phyloP scores from a whole-genome alignment of 2,888 invertebrate species.

The Caenorhabditis sp. region DNA sequence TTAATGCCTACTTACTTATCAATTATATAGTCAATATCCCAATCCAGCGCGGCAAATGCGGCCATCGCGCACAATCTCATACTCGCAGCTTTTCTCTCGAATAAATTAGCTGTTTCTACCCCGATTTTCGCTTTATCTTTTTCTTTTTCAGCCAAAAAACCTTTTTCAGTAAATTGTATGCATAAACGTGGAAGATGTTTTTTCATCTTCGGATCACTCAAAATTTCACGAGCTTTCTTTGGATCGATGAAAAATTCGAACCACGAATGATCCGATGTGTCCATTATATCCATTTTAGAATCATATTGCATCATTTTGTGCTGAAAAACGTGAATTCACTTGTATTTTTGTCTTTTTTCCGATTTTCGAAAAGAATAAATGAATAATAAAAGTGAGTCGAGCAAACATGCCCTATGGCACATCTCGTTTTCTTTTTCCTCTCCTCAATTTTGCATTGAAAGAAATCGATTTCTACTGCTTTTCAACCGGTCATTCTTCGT shows the following conservation, averaged over 20 bases:
- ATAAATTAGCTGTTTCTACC: conserved; percentile 42
- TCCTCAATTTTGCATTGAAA: background rate
- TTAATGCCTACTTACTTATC: conserved; percentile 27
- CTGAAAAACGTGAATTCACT: too few relatives aligned
- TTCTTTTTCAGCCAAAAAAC: conserved; percentile 25
- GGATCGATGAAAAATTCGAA: conserved; percentile 37
- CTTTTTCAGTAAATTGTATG: conserved; percentile 41
- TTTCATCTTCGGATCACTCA: conserved; percentile 24
- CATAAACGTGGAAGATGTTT: conserved; percentile 30
- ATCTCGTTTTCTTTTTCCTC: background rate
- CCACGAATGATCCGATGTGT: conserved; percentile 23
- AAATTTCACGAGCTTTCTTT: background rate
- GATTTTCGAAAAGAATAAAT: background rate
- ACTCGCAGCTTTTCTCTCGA: conserved; percentile 47
- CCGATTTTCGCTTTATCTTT: conserved; percentile 28
- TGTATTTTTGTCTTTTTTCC: too few relatives aligned
- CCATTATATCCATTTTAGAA: conserved; percentile 12
- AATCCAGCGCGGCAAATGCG: conserved; percentile 51
- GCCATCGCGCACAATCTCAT: conserved; percentile 55
- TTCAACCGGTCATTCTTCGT: conserved; percentile 26
- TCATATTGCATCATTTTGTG: conserved; percentile 7
- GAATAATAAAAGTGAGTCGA: too few relatives aligned
- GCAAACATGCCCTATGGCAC: background rate
- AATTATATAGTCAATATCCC: conserved; percentile 48
- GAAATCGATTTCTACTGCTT: background rate